phyloP scores from a whole-genome alignment of 2,888 invertebrate genomes.

The Polymixis lichenea region DNA sequence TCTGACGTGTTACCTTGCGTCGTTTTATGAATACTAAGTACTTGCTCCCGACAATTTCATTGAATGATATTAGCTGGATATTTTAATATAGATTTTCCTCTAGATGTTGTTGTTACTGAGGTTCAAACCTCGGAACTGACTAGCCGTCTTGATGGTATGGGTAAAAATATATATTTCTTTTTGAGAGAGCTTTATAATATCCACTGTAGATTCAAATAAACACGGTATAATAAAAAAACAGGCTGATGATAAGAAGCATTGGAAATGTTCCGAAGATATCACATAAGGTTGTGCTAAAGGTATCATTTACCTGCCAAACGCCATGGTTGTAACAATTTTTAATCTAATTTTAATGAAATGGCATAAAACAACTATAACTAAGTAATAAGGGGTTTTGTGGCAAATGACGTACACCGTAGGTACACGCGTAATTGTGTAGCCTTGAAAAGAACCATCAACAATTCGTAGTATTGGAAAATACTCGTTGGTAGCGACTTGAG shows the following conservation, averaged over 20 bases:
- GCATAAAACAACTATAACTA: neutral
- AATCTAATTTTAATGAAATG: neutral
- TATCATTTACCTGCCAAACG: neutral
- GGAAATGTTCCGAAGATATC: neutral
- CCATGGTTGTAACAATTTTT: neutral
- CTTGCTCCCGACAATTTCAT: slow-evolving; percentile 26
- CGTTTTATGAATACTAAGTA: slow-evolving; percentile 34
- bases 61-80: slow-evolving; percentile 34
- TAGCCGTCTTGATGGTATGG: neutral
- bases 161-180: neutral
- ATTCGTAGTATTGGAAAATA: slow-evolving; percentile 12
- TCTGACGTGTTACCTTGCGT: slow-evolving; percentile 27
- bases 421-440: slow-evolving; percentile 11
- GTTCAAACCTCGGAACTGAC: neutral
- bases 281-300: neutral
- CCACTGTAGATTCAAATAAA: no score
- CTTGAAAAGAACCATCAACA: slow-evolving; percentile 28
- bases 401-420: slow-evolving; percentile 17
- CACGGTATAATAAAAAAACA: neutral
- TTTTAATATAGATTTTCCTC: neutral
- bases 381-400: slow-evolving; percentile 3
- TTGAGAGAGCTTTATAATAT: neutral
- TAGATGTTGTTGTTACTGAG: neutral
- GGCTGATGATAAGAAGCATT: neutral
- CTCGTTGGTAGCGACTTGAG: neutral